Base-by-base conservation (phyloP, 2,888 invertebrate genomes). In the Eupithecia subfuscata region DNA sequence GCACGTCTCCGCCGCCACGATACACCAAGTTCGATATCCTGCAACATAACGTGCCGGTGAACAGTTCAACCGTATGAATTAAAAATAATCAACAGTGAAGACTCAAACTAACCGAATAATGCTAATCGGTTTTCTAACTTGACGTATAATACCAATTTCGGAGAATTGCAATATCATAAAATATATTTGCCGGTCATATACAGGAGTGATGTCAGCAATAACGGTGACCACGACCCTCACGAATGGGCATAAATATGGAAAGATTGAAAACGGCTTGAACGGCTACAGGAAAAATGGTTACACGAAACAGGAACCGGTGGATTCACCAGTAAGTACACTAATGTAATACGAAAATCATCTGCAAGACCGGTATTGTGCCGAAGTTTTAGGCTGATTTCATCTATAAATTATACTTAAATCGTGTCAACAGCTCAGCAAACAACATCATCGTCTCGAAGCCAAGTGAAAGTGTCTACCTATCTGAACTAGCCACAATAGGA, bases 261-360 rank as follows among this genome's bases (percentile, higher is more conserved):
- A 91, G 83, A 77, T 91, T 82, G 93, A 93, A 84, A 89, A 87
- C 45, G 86, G 87, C 75, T 80, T 90, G 70, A 92, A 91, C 76
- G 91, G 92, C 71, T 92, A 90, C 85, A 91, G 91, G 82, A 93
- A 91, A 85, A 94, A 93, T 81, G 93, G 93, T 88, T 91, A 85
- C 79, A 83, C 85, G 40, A 92, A 91, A 84, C 85, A 87, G 74
- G 89, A 90, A 83, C 77, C 81, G 69, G 77, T 82, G 77, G 91
- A 91, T 69, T 77, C 82, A 72, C 85, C 87, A 78, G 94, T 93
- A 80, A 92, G 91, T 92, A 84, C 40, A 40, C n/a, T 67, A 67
- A 37, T 65, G 18, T 64, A 64, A 30, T 8, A 30, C 34, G 12
- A 63, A 30, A 18, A 30, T 63, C 16, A 7, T 52, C 30, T 64